Conservation (phyloP, 2,888 invertebrate species). For the Octodonta nipae region DNA sequence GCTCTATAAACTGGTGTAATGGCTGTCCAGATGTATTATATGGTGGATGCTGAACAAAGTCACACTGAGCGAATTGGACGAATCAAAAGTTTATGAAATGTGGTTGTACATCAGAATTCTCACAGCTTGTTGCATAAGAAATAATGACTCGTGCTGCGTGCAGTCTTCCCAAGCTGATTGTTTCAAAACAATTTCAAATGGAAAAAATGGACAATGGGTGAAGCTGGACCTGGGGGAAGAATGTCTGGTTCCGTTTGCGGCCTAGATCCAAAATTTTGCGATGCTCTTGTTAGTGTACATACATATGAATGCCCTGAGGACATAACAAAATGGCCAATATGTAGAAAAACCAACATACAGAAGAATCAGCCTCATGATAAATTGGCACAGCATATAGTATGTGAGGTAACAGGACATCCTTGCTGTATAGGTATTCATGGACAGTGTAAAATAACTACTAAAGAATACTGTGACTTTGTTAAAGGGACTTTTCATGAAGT, state of each 20-base stretch:
- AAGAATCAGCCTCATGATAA: conserved; percentile 48
- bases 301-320: conserved; percentile 97
- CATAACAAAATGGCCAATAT: conserved; percentile 97
- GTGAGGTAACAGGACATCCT: conserved; percentile 93
- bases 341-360: conserved; percentile 60
- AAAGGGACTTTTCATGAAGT: conserved; percentile 91
- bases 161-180: conserved; percentile 89
- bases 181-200: conserved; percentile 85
- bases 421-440: conserved; percentile 91
- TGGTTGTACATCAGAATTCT: no score
- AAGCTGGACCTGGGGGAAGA: conserved; percentile 77
- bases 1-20: no score
- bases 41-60: no score
- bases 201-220: conserved; percentile 86
- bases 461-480: conserved; percentile 90
- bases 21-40: no score
- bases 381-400: conserved; percentile 89
- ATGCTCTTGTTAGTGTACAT: conserved; percentile 84
- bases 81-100: no score
- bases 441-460: conserved; percentile 85
- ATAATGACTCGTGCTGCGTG: conserved; percentile 93
- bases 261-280: conserved; percentile 90
- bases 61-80: no score
- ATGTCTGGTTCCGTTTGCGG: conserved; percentile 95
- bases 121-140: conserved; percentile 96